Percentiles rank a stretch among this genome's conserved stretches.
These are phyloP conservation scores for Gopherus flavomarginatus DNA, from an alignment of 2,113 vertebrate genomes.

Conservation along the genomic window DNA sequence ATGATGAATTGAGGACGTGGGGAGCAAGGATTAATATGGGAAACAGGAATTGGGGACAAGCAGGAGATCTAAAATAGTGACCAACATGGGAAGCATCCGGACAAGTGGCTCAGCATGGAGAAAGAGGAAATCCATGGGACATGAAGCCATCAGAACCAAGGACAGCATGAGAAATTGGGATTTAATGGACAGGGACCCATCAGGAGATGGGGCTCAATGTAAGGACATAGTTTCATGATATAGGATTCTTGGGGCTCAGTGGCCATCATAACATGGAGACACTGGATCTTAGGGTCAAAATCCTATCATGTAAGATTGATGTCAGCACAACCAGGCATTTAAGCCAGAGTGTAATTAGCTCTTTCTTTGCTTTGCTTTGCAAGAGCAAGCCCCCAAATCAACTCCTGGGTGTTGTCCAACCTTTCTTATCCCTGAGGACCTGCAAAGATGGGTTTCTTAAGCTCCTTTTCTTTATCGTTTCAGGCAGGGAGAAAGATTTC, in stretches of 20 bases:
- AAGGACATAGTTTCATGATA: neutral
- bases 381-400: neutral
- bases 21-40: neutral
- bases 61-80: neutral
- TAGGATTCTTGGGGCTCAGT: accelerated
- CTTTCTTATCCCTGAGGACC: neutral
- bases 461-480: neutral
- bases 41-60: accelerated
- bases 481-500: neutral
- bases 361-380: neutral
- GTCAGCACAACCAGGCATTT: neutral
- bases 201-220: neutral
- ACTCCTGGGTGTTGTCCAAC: neutral
- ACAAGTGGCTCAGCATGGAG: accelerated
- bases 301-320: neutral
- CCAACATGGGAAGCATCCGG: accelerated
- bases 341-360: neutral
- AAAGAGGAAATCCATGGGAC: neutral
- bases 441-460: neutral
- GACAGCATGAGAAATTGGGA: neutral
- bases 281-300: neutral
- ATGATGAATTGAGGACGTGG: neutral
- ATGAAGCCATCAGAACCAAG: neutral
- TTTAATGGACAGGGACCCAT: neutral
- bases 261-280: neutral